Percentiles rank a stretch among this genome's conserved stretches.
Conservation (phyloP, 2,797 vertebrate genomes). For the Melopsittacus undulatus region DNA sequence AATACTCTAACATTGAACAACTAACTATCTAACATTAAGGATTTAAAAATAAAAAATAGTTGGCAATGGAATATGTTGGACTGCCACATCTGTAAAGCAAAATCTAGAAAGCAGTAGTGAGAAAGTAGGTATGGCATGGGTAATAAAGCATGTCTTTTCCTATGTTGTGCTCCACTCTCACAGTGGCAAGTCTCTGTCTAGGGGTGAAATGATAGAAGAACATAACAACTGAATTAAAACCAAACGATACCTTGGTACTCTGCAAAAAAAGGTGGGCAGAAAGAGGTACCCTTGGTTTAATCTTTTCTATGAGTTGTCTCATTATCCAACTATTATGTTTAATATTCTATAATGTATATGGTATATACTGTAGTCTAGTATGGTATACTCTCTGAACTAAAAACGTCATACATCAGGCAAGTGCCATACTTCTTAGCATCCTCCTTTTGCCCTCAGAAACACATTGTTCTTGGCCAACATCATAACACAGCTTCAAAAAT, state of each 20-base stretch:
- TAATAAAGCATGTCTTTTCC: background rate
- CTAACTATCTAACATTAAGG: background rate
- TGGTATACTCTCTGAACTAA: background rate
- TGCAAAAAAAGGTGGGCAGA: background rate
- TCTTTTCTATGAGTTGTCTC: background rate
- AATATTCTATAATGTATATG: background rate
- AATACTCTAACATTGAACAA: background rate
- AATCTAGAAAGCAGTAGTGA: background rate
- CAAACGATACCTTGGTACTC: background rate
- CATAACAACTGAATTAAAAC: background rate
- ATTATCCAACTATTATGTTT: background rate
- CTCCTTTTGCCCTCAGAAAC: background rate
- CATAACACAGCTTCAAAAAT: background rate
- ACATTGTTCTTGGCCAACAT: background rate
- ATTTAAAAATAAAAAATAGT: background rate
- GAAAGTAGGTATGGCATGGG: background rate
- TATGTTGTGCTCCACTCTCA: background rate
- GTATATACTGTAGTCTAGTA: accelerated
- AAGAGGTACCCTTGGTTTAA: background rate
- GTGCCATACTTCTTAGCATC: background rate
- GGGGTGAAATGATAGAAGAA: background rate
- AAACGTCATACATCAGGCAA: background rate
- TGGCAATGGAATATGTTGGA: background rate
- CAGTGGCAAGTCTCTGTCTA: background rate
- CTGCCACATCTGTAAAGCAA: background rate